Conservation (phyloP, 2,888 invertebrate genomes). For the Elmis aenea region DNA sequence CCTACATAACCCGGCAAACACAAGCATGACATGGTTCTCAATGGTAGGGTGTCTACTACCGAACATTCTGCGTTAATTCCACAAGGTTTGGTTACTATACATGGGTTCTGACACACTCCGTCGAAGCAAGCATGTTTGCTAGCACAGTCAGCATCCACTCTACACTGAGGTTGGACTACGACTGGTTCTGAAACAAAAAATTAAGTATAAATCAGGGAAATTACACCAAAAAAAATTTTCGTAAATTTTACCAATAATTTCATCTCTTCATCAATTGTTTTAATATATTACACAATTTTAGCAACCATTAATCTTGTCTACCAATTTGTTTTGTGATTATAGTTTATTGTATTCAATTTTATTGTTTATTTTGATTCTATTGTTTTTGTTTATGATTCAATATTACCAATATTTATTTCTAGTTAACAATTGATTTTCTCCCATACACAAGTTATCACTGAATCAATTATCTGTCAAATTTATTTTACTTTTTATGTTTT, state of each 20-base stretch:
- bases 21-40: slow-evolving; percentile 83
- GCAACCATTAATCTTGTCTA: too few species aligned
- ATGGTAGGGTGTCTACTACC: slow-evolving; percentile 79
- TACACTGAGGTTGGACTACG: slow-evolving; percentile 60
- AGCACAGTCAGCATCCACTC: slow-evolving; percentile 78
- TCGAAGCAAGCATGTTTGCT: slow-evolving; percentile 78
- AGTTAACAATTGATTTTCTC: too few species aligned
- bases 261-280: too few species aligned
- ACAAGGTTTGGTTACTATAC: slow-evolving; percentile 70
- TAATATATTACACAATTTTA: not conserved
- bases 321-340: too few species aligned
- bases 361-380: too few species aligned
- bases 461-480: too few species aligned
- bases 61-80: slow-evolving; percentile 76
- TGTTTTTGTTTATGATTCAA: too few species aligned
- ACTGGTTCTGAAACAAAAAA: slow-evolving; percentile 46
- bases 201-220: slow-evolving; percentile 4
- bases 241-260: slow-evolving; percentile 1
- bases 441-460: too few species aligned
- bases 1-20: slow-evolving; percentile 79
- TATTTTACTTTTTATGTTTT: too few species aligned
- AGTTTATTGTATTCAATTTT: too few species aligned
- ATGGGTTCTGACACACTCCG: slow-evolving; percentile 76
- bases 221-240: too few species aligned
- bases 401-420: too few species aligned